Evolutionary conservation across 2,888 invertebrate species (phyloP).

Genomic region (Sacculina carcini): DNA sequence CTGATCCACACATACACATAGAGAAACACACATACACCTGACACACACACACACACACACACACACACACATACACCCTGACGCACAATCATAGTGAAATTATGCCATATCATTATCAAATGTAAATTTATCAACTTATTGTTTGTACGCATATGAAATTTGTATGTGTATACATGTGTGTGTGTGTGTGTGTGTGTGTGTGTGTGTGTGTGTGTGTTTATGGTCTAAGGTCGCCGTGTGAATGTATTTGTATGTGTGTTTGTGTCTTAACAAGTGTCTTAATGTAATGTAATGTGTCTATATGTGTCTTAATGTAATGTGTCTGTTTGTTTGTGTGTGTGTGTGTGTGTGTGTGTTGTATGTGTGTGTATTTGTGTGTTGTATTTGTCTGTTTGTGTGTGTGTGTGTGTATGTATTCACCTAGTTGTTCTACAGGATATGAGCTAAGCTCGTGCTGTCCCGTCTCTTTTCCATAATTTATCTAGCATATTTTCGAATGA

Average conservation of each 20-base stretch:
- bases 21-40: background rate
- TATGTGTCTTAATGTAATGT: too few relatives aligned
- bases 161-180: background rate
- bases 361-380: too few relatives aligned
- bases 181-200: background rate
- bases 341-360: too few relatives aligned
- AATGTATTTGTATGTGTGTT: background rate
- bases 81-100: background rate
- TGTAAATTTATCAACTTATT: background rate
- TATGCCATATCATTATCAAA: background rate
- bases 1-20: too few relatives aligned
- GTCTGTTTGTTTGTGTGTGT: too few relatives aligned
- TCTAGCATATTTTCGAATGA: too few relatives aligned
- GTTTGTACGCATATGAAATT: background rate
- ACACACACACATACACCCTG: slow-evolving; percentile 3
- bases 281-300: too few relatives aligned
- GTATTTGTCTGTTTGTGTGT: too few relatives aligned
- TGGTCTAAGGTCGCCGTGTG: background rate
- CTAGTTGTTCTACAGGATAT: too few relatives aligned
- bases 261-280: background rate
- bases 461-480: too few relatives aligned
- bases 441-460: too few relatives aligned
- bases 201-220: background rate
- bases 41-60: slow-evolving; percentile 3
- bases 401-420: too few relatives aligned